Evolutionary conservation across 2,888 invertebrate genomes (phyloP).

Genomic region (Cistogaster globosa): DNA sequence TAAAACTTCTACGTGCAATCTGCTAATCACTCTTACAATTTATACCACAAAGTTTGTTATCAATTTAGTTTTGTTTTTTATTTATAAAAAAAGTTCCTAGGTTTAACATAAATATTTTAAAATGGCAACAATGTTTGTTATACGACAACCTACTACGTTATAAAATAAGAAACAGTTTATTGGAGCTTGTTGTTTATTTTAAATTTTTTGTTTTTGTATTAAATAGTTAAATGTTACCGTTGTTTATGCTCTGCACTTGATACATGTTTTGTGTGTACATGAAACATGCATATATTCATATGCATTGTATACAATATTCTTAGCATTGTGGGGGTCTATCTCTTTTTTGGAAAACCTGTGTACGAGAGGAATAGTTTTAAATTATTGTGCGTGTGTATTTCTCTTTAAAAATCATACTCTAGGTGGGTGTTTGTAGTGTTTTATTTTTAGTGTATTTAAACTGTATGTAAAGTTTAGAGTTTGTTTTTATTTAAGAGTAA

Average conservation of each 20-base stretch:
- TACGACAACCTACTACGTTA: background rate
- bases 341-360: background rate
- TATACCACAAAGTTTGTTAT: too few species aligned
- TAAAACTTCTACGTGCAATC: too few species aligned
- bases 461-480: conserved; percentile 27
- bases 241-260: conserved; percentile 1
- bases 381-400: background rate
- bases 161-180: background rate
- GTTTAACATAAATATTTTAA: background rate
- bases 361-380: background rate
- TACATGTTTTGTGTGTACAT: background rate
- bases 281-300: background rate
- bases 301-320: background rate
- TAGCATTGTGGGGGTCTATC: background rate
- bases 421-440: background rate
- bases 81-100: background rate
- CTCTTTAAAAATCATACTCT: background rate
- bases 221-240: conserved; percentile 32
- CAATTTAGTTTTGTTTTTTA: too few species aligned
- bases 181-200: conserved; percentile 29
- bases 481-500: conserved; percentile 31
- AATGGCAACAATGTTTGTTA: background rate
- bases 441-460: conserved; percentile 4
- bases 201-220: background rate
- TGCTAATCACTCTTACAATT: too few species aligned